These are phyloP conservation scores for Metacarcinus magister DNA, from an alignment of 2,888 invertebrate genomes.

Conservation along the genomic window DNA sequence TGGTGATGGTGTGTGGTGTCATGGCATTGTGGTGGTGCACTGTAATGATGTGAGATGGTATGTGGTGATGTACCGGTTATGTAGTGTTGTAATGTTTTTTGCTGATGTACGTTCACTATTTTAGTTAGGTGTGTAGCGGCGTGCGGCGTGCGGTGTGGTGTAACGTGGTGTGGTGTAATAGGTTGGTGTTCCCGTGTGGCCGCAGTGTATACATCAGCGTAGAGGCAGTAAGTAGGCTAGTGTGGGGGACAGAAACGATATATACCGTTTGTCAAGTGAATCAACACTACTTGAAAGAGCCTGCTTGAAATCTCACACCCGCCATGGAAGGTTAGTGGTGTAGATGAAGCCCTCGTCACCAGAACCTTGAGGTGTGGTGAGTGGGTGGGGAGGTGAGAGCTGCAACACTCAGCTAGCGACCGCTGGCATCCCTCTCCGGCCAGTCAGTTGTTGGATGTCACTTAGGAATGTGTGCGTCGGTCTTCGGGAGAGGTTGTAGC, in stretches of 20 bases:
- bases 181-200: background rate
- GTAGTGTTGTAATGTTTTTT: background rate
- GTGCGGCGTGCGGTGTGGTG: background rate
- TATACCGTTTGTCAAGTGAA: background rate
- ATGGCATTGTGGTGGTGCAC: background rate
- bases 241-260: background rate
- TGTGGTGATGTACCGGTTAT: background rate
- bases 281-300: background rate
- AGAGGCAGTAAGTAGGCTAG: background rate
- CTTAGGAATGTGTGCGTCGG: slow-evolving; percentile 57
- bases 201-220: background rate
- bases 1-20: background rate
- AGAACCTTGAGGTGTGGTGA: background rate
- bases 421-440: slow-evolving; percentile 43
- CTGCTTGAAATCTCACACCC: background rate
- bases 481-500: slow-evolving; percentile 42
- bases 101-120: background rate
- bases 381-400: background rate
- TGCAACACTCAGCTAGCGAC: background rate
- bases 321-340: background rate
- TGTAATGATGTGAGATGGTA: background rate
- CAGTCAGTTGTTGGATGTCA: slow-evolving; percentile 66
- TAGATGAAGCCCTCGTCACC: background rate
- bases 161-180: slow-evolving; percentile 6
- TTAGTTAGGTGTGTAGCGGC: background rate